These are phyloP conservation scores for Mesocricetus auratus DNA, from an alignment of 2,113 vertebrate genomes.

Conservation along the genomic window DNA sequence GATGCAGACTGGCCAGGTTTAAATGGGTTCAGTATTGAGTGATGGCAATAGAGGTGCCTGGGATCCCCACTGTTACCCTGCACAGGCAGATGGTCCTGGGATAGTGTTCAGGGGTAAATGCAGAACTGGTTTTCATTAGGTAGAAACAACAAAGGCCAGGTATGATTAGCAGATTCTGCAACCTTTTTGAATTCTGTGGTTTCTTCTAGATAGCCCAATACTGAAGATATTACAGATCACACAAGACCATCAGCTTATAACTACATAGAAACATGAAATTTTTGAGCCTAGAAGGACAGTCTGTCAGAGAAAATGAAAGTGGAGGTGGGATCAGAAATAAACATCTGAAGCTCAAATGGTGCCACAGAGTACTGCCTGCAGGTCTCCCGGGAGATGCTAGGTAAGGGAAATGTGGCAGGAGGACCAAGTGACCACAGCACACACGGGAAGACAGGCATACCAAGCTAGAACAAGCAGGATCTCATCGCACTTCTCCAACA, in stretches of 20 bases:
- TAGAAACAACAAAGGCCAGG: not conserved
- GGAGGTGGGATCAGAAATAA: conserved; percentile 29
- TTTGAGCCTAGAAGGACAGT: not conserved
- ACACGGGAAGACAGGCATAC: not conserved
- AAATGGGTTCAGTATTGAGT: not conserved
- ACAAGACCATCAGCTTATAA: not conserved
- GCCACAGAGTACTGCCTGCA: not conserved
- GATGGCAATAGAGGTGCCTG: not conserved
- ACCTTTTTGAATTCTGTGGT: conserved; percentile 42
- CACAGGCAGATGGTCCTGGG: not conserved
- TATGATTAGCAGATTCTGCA: not conserved
- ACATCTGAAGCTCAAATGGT: conserved; percentile 26
- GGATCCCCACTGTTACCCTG: not conserved
- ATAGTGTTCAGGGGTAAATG: not conserved
- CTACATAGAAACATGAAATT: not conserved
- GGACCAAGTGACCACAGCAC: not conserved
- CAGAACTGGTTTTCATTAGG: conserved; percentile 8
- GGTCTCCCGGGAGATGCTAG: not conserved
- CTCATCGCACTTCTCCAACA: not conserved
- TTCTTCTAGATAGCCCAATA: conserved; percentile 17
- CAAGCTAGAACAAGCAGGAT: not conserved
- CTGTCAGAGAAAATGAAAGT: not conserved
- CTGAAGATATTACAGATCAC: not conserved
- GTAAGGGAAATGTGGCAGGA: not conserved
- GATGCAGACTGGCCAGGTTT: not conserved